Evolutionary conservation across 1,140 invertebrate species (phyloP), one percentile per base, ranked within the genome.

Genomic region (Brachionus rubens): DNA sequence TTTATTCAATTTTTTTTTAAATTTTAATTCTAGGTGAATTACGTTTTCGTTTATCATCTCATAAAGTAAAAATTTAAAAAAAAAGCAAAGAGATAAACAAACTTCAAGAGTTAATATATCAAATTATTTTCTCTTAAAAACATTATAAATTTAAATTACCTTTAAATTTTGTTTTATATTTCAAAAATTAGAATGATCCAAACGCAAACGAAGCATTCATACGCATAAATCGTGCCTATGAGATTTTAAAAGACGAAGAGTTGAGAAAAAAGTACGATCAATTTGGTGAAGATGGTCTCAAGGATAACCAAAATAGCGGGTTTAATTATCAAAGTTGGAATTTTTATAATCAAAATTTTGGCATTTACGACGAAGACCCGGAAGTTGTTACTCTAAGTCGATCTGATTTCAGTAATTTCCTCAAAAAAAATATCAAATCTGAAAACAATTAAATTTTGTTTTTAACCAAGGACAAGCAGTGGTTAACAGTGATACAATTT

Each of bases 271-370:
- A 89, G 62, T 93, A 93, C 86, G 91, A 93, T 82, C 79, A 89
- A 26, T 88, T 90, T 83, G 92, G 92, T 16, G 91, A 92, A 81
- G 88, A 90, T 77, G 88, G 88, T 14, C 82, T 90, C 14, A 86
- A 87, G 52, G 86, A 88, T 62, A 83, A 87, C 68, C 84, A 87
- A 77, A 87, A 88, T 30, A 78, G 81, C 47, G 84, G 86, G 12
- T 76, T 82, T 16, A 83, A 84, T 47, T 93, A 91, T 82, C 90
- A 92, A 79, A 89, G 89, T 36, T 93, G 91, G 87, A 89, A 88
- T 78, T 92, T 92, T 81, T 92, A 93, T 81, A 86, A 90, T 70
- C 89, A 92, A 81, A 90, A 91, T 80, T 93, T 93, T 88, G 92
- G 87, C 48, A 88, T 94, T 77, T 94, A 93, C 86, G 91, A 93